phyloP scores from a whole-genome alignment of 2,888 invertebrate species.

The Metalampra italica region DNA sequence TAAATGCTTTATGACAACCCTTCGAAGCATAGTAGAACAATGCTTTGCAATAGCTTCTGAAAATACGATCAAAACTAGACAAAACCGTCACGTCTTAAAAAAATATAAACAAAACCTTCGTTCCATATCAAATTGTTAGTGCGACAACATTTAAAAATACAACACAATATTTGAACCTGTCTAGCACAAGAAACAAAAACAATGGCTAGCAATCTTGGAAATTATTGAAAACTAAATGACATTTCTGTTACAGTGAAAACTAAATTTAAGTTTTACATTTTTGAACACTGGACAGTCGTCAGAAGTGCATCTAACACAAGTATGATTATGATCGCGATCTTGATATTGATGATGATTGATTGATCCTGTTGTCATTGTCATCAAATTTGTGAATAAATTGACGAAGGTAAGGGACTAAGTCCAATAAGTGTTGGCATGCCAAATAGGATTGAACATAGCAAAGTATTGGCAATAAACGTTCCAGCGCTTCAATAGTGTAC shows the following conservation, averaged over 20 bases:
- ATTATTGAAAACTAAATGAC: constrained; percentile 21
- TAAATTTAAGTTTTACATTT: background rate
- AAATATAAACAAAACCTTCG: constrained; percentile 21
- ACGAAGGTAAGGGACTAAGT: too few relatives aligned
- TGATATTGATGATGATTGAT: too few relatives aligned
- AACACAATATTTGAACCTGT: constrained; percentile 2
- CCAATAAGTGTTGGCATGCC: too few relatives aligned
- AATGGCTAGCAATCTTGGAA: constrained; percentile 9
- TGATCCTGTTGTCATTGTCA: too few relatives aligned
- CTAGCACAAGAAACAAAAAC: constrained; percentile 15
- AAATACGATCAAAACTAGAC: background rate
- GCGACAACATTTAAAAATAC: constrained; percentile 13
- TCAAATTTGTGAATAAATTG: too few relatives aligned
- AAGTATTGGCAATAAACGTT: too few relatives aligned
- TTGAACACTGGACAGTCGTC: background rate
- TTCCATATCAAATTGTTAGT: constrained; percentile 19
- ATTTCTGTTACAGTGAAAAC: constrained; percentile 15
- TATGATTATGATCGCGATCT: background rate
- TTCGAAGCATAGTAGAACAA: constrained; percentile 26
- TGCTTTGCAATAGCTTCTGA: constrained; percentile 4
- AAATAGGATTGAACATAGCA: too few relatives aligned
- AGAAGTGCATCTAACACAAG: constrained; percentile 27
- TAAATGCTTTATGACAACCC: constrained; percentile 55
- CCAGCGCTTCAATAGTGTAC: too few relatives aligned
- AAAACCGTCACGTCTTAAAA: constrained; percentile 24